A percentile compares a stretch with the other conserved stretches of the same genome.
Conservation (phyloP, 2,888 invertebrate species). For the Drosophila anomalata region DNA sequence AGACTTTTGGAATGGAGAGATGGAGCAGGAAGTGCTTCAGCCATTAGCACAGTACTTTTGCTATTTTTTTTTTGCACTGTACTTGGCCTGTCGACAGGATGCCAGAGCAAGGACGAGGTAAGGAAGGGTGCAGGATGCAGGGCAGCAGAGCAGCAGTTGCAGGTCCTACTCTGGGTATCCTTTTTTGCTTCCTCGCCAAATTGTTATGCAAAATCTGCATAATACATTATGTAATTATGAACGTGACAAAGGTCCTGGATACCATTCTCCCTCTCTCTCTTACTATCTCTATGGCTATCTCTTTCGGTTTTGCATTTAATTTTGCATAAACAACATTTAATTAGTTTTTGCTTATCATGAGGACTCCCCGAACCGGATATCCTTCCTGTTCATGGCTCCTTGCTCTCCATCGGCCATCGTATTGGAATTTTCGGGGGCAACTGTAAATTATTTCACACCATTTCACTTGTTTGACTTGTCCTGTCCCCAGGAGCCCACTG, state of each 20-base stretch:
- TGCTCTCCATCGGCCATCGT: constrained; percentile 18
- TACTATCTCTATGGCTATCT: too few species aligned
- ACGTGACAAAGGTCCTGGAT: constrained; percentile 67
- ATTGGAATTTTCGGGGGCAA: constrained; percentile 3
- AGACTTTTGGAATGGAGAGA: not conserved
- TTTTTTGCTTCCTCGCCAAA: constrained; percentile 53
- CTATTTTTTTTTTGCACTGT: constrained; percentile 45
- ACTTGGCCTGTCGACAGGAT: constrained; percentile 30
- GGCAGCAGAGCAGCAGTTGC: not conserved
- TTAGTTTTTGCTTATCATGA: constrained; percentile 47
- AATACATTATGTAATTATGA: constrained; percentile 77
- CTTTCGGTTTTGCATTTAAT: constrained; percentile 41
- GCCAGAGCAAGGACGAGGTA: not conserved
- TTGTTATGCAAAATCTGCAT: constrained; percentile 77
- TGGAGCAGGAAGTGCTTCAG: constrained; percentile 40
- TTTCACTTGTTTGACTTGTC: constrained; percentile 54
- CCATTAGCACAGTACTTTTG: constrained; percentile 74
- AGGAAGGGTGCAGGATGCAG: not conserved
- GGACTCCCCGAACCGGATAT: constrained; percentile 30
- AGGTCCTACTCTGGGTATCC: constrained; percentile 8
- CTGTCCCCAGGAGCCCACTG: too few species aligned
- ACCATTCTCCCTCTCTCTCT: constrained; percentile 3
- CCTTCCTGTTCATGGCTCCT: constrained; percentile 6
- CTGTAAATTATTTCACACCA: constrained; percentile 64
- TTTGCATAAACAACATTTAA: constrained; percentile 51